Conservation (phyloP, 2,113 vertebrate genomes). For the Peromyscus polionotus region DNA sequence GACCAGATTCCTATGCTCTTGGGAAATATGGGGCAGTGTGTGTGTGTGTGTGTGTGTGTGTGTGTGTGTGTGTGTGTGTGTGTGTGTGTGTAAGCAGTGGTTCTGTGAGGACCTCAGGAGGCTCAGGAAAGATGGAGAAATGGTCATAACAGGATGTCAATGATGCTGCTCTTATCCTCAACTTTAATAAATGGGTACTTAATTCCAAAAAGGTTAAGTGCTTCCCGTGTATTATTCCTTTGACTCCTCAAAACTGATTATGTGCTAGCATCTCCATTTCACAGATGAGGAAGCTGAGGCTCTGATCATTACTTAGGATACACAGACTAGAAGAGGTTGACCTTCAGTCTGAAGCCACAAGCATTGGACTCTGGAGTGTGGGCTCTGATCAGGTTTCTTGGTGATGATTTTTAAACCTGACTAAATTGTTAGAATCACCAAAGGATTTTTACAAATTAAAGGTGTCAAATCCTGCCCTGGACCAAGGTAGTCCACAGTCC, state of each 20-base stretch:
- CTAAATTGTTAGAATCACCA: background rate
- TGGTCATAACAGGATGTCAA: background rate
- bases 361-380: background rate
- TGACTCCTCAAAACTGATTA: background rate
- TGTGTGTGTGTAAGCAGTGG: background rate
- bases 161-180: background rate
- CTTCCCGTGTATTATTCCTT: background rate
- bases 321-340: background rate
- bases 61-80: too few species aligned
- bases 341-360: background rate
- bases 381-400: background rate
- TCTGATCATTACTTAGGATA: background rate
- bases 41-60: background rate
- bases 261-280: background rate
- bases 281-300: background rate
- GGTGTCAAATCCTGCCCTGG: background rate
- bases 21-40: background rate
- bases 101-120: background rate
- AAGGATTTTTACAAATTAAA: background rate
- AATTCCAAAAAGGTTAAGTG: background rate
- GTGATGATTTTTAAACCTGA: background rate
- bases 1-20: background rate
- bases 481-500: background rate
- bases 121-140: background rate
- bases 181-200: background rate